Evolutionary conservation across 2,113 vertebrate genomes (phyloP).

Genomic region (Acrocephalus arundinaceus): DNA sequence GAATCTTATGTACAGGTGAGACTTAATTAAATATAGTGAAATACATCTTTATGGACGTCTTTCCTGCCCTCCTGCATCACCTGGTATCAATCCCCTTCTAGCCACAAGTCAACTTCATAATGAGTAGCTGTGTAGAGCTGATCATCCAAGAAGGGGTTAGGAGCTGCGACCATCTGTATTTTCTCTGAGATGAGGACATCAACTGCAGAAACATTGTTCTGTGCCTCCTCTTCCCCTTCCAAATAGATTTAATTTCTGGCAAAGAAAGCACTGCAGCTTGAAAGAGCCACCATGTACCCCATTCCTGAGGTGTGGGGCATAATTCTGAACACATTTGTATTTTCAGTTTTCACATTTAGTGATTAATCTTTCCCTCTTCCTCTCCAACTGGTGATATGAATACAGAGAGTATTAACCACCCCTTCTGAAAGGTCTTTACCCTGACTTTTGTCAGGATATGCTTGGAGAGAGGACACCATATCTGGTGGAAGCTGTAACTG

Average conservation of each 20-base stretch:
- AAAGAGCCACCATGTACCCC: neutral
- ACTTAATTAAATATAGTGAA: neutral
- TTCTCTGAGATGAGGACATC: neutral
- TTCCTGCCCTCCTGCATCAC: neutral
- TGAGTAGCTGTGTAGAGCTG: neutral
- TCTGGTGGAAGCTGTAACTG: slow-evolving; percentile 21
- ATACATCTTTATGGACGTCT: neutral
- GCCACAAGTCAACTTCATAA: neutral
- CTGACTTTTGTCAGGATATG: slow-evolving; percentile 14
- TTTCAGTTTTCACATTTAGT: neutral
- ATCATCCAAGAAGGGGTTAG: neutral
- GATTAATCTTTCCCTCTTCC: neutral
- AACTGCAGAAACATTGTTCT: neutral
- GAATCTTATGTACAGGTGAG: neutral
- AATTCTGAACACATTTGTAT: neutral
- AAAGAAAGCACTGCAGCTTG: neutral
- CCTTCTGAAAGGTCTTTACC: neutral
- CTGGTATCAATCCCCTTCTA: neutral
- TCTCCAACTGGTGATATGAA: neutral
- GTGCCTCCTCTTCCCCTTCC: neutral
- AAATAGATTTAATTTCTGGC: neutral
- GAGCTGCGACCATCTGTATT: neutral
- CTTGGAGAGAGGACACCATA: neutral
- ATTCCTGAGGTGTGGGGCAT: neutral
- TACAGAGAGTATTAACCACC: neutral